These are phyloP conservation scores for Theonella swinhoei DNA, from an alignment of 37 sponge, comb jelly and placozoan genomes.

Conservation along the genomic window DNA sequence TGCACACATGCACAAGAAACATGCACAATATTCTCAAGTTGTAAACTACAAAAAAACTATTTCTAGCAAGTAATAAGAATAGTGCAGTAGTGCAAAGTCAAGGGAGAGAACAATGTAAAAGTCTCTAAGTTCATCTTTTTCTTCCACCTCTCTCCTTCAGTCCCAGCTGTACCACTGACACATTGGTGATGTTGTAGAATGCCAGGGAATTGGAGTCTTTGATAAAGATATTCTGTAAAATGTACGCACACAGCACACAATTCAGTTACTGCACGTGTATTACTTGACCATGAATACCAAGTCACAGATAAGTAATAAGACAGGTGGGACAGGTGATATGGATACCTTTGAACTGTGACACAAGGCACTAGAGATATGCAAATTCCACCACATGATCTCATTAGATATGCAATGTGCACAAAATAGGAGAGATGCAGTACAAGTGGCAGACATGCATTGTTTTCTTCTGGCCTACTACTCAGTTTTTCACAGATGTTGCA, in stretches of 20 bases:
- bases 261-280: background rate
- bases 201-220: slow-evolving; percentile 92
- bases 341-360: too few species aligned
- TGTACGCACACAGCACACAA: slow-evolving; percentile 21
- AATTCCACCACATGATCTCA: too few species aligned
- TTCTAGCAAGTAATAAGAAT: background rate
- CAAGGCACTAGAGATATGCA: too few species aligned
- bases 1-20: background rate
- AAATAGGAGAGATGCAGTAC: too few species aligned
- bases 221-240: slow-evolving; percentile 74
- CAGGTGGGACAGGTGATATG: too few species aligned
- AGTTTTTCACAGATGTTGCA: too few species aligned
- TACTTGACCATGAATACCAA: background rate
- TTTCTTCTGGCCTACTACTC: too few species aligned
- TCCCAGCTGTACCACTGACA: slow-evolving; percentile 71
- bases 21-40: background rate
- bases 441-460: too few species aligned
- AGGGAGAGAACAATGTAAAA: too few species aligned
- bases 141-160: slow-evolving; percentile 94
- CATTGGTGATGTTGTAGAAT: slow-evolving; percentile 78
- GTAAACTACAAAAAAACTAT: background rate
- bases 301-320: too few species aligned
- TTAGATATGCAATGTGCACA: too few species aligned
- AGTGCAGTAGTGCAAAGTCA: background rate
- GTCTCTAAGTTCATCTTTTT: slow-evolving; percentile 62